These are phyloP conservation scores for Myxocyprinus asiaticus DNA, from an alignment of 2,113 vertebrate genomes.

Conservation along the genomic window DNA sequence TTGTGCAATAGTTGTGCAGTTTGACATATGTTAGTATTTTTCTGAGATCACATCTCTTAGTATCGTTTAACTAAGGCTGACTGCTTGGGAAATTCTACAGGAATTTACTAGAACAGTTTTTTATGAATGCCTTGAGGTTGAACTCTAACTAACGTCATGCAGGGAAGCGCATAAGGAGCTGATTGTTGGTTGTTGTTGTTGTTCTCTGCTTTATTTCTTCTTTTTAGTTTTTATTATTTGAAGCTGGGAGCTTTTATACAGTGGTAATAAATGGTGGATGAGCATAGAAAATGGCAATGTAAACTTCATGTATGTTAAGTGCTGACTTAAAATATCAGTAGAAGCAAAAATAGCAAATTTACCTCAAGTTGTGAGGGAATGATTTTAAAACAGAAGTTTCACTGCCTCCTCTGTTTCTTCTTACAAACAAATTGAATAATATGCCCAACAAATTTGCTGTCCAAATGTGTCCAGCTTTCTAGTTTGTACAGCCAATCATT, in stretches of 20 bases:
- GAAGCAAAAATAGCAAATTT: background rate
- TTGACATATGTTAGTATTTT: conserved; percentile 66
- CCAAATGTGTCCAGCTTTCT: background rate
- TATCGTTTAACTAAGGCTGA: conserved; percentile 46
- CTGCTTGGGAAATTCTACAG: conserved; percentile 48
- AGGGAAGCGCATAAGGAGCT: conserved; percentile 19
- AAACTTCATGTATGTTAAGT: conserved; percentile 4
- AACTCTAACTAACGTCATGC: conserved; percentile 43
- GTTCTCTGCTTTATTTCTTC: background rate
- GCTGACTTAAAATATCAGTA: background rate
- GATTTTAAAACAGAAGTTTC: no score
- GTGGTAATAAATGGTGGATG: background rate
- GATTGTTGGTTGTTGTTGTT: conserved; percentile 8
- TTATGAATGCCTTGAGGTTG: conserved; percentile 42
- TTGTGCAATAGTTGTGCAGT: conserved; percentile 34
- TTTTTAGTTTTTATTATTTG: conserved; percentile 20
- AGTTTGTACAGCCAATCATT: background rate
- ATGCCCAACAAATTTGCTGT: background rate
- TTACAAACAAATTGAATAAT: background rate
- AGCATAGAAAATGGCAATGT: background rate
- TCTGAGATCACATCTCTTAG: conserved; percentile 41
- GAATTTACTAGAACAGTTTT: conserved; percentile 49
- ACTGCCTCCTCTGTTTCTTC: no score
- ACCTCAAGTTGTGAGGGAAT: conserved; percentile 13
- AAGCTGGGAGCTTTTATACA: background rate